Evolutionary conservation across 2,797 vertebrate genomes (phyloP), one percentile per base, ranked within the genome.

Genomic region (Cirrhinus molitorella): DNA sequence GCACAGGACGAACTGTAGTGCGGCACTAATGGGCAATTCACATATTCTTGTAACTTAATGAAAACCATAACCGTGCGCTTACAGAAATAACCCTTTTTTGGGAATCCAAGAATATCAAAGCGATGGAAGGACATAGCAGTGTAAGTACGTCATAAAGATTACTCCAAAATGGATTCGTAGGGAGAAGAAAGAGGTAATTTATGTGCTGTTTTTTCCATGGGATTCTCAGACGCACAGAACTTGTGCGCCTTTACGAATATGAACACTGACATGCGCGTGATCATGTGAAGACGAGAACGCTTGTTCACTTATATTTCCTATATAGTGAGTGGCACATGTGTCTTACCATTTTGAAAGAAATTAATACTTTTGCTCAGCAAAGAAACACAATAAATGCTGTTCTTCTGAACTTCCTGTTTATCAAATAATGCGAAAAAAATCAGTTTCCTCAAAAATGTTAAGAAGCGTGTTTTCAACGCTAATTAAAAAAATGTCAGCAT

Each of bases 31-130:
- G 57, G 34, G 23, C 72, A 83, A 76, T 68, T 76, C 47, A 76
- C 61, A 83, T 67, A 83, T 55, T 67, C 34, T 57, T 68, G 40
- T 8, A 75, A 76, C 49, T 83, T 83, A 75, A 76, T 83, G 72
- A 66, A 76, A 83, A 67, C 72, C 81, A 67, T 83, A 75, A 66
- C 61, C 13, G 5, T 55, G 61, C 17, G 63, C 72, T 55, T 45
- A 57, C 25, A 81, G 61, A 73, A 82, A 82, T 65, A 82, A 53
- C 47, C 71, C 81, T 83, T 83, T 83, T 28, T 83, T 68, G 63
- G 73, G 72, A 47, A 76, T 83, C 63, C 63, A 83, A 83, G 63
- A 83, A 76, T 83, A 83, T 68, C 72, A 83, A 76, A 83, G 72
- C 37, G 37, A 76, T 83, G 49, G 63, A 83, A 66, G 63, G 63